phyloP scores from a whole-genome alignment of 2,888 invertebrate genomes.

The Mythimna loreyi region DNA sequence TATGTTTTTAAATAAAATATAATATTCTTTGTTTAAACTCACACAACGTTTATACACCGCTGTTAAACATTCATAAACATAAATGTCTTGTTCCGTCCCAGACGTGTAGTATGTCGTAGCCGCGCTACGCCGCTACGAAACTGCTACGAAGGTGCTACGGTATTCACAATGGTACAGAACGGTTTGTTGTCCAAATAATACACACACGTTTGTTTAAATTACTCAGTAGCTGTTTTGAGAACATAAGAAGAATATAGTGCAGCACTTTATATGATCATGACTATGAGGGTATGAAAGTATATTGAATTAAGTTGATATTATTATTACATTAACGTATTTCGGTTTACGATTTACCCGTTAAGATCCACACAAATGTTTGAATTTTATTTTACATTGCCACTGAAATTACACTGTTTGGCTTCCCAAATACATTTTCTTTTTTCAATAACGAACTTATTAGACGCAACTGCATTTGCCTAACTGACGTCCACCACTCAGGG shows the following conservation, averaged over 20 bases:
- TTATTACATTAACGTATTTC: no score
- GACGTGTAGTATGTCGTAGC: conserved; percentile 39
- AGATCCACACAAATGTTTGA: no score
- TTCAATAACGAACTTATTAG: no score
- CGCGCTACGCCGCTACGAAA: conserved; percentile 23
- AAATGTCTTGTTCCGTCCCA: conserved; percentile 30
- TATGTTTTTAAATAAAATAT: background rate
- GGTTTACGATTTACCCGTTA: no score
- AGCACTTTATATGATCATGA: no score
- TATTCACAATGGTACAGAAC: conserved; percentile 26
- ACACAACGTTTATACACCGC: background rate
- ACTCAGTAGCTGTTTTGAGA: background rate
- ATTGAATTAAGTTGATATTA: no score
- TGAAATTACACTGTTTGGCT: no score
- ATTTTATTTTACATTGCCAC: no score
- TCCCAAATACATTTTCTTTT: no score
- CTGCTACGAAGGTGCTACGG: conserved; percentile 42
- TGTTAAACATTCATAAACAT: conserved; percentile 35
- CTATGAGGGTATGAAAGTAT: no score
- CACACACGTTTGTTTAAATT: background rate
- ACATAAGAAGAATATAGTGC: background rate
- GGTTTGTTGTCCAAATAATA: conserved; percentile 16
- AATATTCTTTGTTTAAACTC: background rate
- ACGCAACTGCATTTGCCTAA: no score
- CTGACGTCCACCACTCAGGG: no score